phyloP scores from a whole-genome alignment of 1,140 invertebrate genomes.

The Linepithema humile region DNA sequence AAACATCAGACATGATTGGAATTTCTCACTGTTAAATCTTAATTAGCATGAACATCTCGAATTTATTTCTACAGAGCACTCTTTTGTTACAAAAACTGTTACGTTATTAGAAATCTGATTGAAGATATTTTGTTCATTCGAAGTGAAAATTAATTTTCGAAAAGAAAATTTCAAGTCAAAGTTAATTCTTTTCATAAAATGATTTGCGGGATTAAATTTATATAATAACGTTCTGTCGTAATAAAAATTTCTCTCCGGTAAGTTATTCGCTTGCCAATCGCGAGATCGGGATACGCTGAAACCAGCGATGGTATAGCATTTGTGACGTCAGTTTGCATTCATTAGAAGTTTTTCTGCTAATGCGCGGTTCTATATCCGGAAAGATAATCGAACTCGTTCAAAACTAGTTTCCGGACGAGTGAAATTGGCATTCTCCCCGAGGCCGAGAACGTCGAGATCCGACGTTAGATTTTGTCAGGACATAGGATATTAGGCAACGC shows the following conservation, averaged over 20 bases:
- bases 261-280: too few species aligned
- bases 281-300: not conserved
- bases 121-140: too few species aligned
- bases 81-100: not conserved
- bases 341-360: constrained; percentile 39
- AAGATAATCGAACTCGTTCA: constrained; percentile 54
- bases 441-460: constrained; percentile 62
- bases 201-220: too few species aligned
- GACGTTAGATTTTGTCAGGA: constrained; percentile 72
- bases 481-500: constrained; percentile 69
- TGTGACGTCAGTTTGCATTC: not conserved
- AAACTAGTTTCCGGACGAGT: constrained; percentile 57
- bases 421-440: constrained; percentile 64
- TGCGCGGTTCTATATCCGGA: not conserved
- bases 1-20: not conserved
- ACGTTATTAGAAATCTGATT: too few species aligned
- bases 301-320: not conserved
- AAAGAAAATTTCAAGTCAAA: not conserved
- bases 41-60: not conserved
- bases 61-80: not conserved
- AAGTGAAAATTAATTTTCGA: too few species aligned
- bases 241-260: too few species aligned
- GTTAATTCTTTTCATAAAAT: not conserved
- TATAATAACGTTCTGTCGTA: too few species aligned
- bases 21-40: not conserved